Conservation (phyloP, 2,888 invertebrate genomes). For the Cotesia congregata region DNA sequence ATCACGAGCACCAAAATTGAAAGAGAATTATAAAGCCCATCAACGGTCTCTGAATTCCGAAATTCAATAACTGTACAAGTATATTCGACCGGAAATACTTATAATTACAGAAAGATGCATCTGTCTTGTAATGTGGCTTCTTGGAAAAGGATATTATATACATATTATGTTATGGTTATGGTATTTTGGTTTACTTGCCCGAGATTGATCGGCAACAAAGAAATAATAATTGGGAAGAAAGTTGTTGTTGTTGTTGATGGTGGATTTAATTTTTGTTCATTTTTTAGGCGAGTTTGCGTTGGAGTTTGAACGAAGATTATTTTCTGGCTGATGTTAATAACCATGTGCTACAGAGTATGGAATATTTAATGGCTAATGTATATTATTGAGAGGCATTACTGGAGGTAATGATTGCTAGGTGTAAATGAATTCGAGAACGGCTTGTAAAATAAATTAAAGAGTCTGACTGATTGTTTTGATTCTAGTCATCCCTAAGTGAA, state of each 20-base stretch:
- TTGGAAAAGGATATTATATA: conserved; percentile 22
- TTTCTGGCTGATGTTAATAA: background rate
- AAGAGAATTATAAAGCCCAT: background rate
- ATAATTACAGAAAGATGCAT: conserved; percentile 22
- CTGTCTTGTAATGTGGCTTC: conserved; percentile 30
- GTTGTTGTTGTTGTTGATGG: too few species aligned
- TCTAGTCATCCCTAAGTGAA: background rate
- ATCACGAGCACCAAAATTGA: conserved; percentile 5
- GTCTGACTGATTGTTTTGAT: background rate
- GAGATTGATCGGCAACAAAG: too few species aligned
- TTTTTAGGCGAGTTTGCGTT: too few species aligned
- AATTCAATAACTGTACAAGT: background rate
- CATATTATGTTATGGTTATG: too few species aligned
- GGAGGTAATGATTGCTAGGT: background rate
- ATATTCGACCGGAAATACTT: conserved; percentile 35
- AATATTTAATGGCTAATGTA: background rate
- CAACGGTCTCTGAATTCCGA: background rate
- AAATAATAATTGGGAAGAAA: too few species aligned
- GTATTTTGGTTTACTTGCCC: too few species aligned
- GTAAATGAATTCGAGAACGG: background rate
- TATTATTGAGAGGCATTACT: background rate
- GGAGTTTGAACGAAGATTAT: too few species aligned
- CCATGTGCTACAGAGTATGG: too few species aligned
- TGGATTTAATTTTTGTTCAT: too few species aligned
- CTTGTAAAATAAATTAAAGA: background rate